Percentiles rank a stretch among this genome's conserved stretches.
These are phyloP conservation scores for Eurystomus glaucurus DNA, from an alignment of 2,797 vertebrate species.

Conservation along the genomic window DNA sequence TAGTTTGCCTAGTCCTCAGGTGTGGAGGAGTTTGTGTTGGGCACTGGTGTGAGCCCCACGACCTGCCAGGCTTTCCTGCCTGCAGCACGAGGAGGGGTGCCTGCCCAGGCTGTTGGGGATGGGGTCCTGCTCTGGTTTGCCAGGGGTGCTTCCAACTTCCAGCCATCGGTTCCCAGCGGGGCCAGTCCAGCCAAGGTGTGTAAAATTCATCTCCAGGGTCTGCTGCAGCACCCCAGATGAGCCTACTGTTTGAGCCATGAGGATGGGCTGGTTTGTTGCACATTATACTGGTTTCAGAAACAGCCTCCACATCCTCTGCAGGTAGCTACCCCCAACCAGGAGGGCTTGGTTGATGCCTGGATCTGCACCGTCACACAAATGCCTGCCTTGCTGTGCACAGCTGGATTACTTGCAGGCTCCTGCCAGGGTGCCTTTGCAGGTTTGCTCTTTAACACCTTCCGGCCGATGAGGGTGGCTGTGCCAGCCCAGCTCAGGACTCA, in stretches of 20 bases:
- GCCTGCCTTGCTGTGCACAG: background rate
- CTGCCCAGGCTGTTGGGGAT: background rate
- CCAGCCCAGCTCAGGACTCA: background rate
- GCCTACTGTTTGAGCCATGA: background rate
- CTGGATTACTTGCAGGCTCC: background rate
- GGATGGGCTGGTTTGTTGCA: background rate
- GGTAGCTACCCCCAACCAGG: background rate
- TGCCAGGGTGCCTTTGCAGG: background rate
- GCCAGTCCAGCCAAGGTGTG: rapidly evolving
- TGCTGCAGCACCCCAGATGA: rapidly evolving
- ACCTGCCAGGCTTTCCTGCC: background rate
- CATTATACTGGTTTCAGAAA: rapidly evolving
- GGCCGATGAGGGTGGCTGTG: rapidly evolving
- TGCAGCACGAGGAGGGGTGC: background rate
- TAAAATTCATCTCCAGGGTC: background rate
- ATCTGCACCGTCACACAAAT: background rate
- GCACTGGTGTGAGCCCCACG: rapidly evolving
- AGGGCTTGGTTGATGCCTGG: background rate
- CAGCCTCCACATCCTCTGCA: background rate
- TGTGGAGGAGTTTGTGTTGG: background rate
- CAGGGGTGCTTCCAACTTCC: background rate
- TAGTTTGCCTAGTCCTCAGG: background rate
- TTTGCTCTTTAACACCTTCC: background rate
- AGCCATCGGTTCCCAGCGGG: rapidly evolving
- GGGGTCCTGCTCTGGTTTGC: background rate